Percentiles rank a stretch among this genome's conserved stretches.
Evolutionary conservation across 2,888 invertebrate genomes (phyloP).

Genomic region (Spisula subtruncata): DNA sequence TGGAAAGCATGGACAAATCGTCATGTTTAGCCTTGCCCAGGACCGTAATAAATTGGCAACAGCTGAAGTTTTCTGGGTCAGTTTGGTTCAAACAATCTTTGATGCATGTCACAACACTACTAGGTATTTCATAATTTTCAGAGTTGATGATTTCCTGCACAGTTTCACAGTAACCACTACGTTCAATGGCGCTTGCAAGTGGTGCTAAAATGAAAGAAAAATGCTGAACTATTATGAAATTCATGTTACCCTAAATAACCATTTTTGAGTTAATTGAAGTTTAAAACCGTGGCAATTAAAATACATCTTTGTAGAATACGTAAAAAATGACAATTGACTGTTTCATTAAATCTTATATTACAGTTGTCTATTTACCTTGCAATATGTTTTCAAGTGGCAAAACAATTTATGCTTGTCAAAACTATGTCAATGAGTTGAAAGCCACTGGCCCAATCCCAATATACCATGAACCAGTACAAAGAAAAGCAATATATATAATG

Average conservation of each 20-base stretch:
- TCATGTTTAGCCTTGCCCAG: conserved; percentile 45
- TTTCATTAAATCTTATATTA: too few species aligned
- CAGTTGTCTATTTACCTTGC: too few species aligned
- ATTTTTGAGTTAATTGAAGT: too few species aligned
- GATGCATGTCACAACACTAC: background rate
- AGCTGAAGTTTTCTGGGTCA: conserved; percentile 40
- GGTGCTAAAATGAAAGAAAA: conserved; percentile 7
- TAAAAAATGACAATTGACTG: too few species aligned
- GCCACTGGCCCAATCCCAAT: background rate
- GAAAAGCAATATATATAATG: too few species aligned
- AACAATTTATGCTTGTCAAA: background rate
- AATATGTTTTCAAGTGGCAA: too few species aligned
- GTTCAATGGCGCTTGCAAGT: background rate
- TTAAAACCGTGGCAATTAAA: too few species aligned
- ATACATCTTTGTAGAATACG: too few species aligned
- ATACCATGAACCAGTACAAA: too few species aligned
- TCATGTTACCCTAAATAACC: too few species aligned
- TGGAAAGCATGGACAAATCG: conserved; percentile 39
- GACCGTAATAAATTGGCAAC: conserved; percentile 44
- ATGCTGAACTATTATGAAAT: background rate
- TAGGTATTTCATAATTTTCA: background rate
- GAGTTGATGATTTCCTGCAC: background rate
- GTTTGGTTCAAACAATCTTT: conserved; percentile 30
- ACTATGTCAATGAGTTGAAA: background rate
- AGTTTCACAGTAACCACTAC: background rate